A percentile compares a stretch with the other conserved stretches of the same genome.
Evolutionary conservation across 1,140 invertebrate genomes (phyloP).

Genomic region (Bombus superbus): DNA sequence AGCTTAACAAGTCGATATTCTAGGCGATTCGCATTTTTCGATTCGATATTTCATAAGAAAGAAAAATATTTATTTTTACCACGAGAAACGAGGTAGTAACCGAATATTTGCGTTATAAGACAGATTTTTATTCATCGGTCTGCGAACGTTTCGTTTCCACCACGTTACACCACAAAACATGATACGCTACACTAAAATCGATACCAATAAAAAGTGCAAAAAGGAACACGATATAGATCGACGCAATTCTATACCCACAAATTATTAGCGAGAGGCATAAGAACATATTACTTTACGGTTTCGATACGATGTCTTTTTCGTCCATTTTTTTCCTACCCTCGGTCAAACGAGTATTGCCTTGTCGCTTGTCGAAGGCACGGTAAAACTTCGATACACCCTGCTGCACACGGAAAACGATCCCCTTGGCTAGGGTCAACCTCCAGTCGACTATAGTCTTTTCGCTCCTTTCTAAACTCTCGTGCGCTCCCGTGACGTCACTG

Average conservation of each 20-base stretch:
- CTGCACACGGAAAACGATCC: conserved; percentile 11
- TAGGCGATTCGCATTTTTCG: not conserved
- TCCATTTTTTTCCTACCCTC: not conserved
- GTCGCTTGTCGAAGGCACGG: not conserved
- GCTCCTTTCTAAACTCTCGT: conserved; percentile 50
- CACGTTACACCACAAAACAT: conserved; percentile 35
- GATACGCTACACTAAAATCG: conserved; percentile 43
- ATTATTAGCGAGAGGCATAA: conserved; percentile 17
- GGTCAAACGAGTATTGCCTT: not conserved
- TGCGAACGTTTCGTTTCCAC: conserved; percentile 20
- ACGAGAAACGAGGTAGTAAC: conserved; percentile 19
- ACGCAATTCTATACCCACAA: not conserved
- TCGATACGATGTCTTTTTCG: not conserved
- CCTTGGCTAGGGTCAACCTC: conserved; percentile 26
- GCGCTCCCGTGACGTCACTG: conserved; percentile 75
- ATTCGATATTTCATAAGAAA: not conserved
- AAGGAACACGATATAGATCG: conserved; percentile 20
- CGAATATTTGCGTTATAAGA: conserved; percentile 28
- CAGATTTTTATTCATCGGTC: conserved; percentile 9
- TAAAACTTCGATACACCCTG: not conserved
- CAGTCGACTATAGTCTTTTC: conserved; percentile 28
- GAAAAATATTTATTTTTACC: not conserved
- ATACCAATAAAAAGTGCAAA: conserved; percentile 36
- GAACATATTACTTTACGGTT: conserved; percentile 15
- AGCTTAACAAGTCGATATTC: not conserved